Percentiles rank a stretch among this genome's conserved stretches.
phyloP scores from a whole-genome alignment of 1,140 invertebrate species.

The Anagrus nilaparvatae region DNA sequence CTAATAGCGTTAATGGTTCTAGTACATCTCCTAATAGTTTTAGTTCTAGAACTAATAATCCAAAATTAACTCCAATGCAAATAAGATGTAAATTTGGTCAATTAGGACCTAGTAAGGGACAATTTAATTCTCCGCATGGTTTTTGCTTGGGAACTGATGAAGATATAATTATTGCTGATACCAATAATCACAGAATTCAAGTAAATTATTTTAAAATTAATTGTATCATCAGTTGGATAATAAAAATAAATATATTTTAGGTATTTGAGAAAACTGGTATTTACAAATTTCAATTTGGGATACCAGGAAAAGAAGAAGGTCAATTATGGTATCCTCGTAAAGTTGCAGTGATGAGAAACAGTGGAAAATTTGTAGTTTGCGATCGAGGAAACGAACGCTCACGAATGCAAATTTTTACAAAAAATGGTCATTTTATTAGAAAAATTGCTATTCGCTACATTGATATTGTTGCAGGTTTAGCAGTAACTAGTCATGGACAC shows the following conservation, averaged over 20 bases:
- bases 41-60: slow-evolving; percentile 50
- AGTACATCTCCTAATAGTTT: slow-evolving; percentile 41
- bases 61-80: slow-evolving; percentile 69
- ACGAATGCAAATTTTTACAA: slow-evolving; percentile 92
- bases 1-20: slow-evolving; percentile 29
- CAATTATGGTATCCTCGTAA: slow-evolving; percentile 95
- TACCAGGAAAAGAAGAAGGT: slow-evolving; percentile 86
- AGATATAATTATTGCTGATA: slow-evolving; percentile 92
- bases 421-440: slow-evolving; percentile 78
- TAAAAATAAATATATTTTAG: slow-evolving; percentile 36
- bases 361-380: slow-evolving; percentile 88
- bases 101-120: slow-evolving; percentile 78
- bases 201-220: slow-evolving; percentile 39
- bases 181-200: slow-evolving; percentile 91
- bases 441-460: slow-evolving; percentile 92
- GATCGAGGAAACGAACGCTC: slow-evolving; percentile 93
- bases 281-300: slow-evolving; percentile 83
- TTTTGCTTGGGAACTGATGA: slow-evolving; percentile 91
- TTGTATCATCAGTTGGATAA: slow-evolving; percentile 1
- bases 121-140: slow-evolving; percentile 94
- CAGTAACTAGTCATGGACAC: slow-evolving; percentile 78
- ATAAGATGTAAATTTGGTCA: slow-evolving; percentile 89
- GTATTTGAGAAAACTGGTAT: slow-evolving; percentile 83
- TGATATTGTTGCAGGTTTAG: slow-evolving; percentile 93
- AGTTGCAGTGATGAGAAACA: slow-evolving; percentile 81